These are phyloP conservation scores for Scalopus aquaticus DNA, from an alignment of 2,113 vertebrate species.

Conservation along the genomic window DNA sequence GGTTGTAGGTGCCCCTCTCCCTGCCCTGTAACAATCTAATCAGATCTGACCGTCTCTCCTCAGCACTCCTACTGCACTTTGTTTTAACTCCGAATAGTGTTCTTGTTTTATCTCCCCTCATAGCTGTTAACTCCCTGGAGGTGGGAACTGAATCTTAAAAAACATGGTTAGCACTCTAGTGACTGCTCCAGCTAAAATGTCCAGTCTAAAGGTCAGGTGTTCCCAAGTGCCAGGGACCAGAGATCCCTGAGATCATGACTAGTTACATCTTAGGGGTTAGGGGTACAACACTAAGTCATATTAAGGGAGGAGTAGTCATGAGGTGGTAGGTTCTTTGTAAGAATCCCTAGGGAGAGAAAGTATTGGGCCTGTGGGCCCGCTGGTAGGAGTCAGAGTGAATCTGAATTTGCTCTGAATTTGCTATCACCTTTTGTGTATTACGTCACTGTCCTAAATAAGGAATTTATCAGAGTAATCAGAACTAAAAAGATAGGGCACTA, in stretches of 20 bases:
- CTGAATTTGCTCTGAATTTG: conserved; percentile 67
- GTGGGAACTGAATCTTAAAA: not conserved
- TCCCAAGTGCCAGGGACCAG: not conserved
- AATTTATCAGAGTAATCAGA: conserved; percentile 71
- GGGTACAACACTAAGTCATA: not conserved
- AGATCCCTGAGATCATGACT: not conserved
- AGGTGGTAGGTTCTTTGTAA: not conserved
- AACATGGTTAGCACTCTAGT: not conserved
- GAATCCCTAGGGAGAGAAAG: conserved; percentile 9
- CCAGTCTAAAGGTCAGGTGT: not conserved
- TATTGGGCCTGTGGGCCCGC: not conserved
- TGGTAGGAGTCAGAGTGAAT: conserved; percentile 29
- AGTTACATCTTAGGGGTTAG: not conserved
- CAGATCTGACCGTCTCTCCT: not conserved
- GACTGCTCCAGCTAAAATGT: conserved; percentile 4
- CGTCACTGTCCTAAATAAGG: conserved; percentile 61
- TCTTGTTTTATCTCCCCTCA: not conserved
- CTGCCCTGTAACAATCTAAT: too few species aligned
- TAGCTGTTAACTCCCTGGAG: not conserved
- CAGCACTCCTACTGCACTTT: not conserved
- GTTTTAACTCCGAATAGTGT: not conserved
- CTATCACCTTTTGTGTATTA: conserved; percentile 35
- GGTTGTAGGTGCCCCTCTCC: too few species aligned
- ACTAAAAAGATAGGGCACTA: not conserved
- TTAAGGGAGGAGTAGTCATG: not conserved